These are phyloP conservation scores for Danio jaintianensis DNA, from an alignment of 2,797 vertebrate genomes.

Conservation along the genomic window DNA sequence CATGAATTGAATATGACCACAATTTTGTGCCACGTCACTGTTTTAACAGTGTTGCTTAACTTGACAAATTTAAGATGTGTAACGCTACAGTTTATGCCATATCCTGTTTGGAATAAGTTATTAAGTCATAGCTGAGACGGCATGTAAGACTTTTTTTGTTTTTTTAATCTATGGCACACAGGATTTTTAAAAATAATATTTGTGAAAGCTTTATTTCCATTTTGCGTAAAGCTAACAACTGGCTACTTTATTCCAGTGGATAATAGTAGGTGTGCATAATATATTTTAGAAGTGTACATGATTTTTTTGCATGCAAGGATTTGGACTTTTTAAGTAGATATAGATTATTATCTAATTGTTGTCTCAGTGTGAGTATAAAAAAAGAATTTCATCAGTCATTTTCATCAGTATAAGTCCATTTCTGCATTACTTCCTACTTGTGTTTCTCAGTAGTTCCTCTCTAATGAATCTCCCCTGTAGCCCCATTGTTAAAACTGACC, in stretches of 20 bases:
- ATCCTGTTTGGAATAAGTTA: neutral
- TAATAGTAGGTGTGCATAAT: neutral
- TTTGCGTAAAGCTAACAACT: neutral
- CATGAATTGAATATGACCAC: neutral
- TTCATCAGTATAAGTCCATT: neutral
- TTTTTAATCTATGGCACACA: neutral
- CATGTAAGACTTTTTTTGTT: no score
- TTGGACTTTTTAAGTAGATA: no score
- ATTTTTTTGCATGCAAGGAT: neutral
- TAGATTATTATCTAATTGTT: no score
- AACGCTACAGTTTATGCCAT: neutral
- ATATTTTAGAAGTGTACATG: neutral
- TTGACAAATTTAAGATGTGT: neutral
- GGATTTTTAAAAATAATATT: neutral
- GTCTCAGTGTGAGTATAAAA: no score
- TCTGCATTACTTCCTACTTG: neutral
- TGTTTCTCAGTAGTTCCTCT: neutral
- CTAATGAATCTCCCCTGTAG: neutral
- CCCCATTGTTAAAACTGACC: slow-evolving; percentile 34
- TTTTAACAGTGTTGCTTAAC: neutral
- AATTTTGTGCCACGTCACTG: neutral
- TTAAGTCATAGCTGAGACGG: neutral
- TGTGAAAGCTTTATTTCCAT: neutral
- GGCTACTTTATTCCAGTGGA: neutral
- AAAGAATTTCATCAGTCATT: no score